Evolutionary conservation across 2,888 invertebrate genomes (phyloP).

Genomic region (Macrophya annulata): DNA sequence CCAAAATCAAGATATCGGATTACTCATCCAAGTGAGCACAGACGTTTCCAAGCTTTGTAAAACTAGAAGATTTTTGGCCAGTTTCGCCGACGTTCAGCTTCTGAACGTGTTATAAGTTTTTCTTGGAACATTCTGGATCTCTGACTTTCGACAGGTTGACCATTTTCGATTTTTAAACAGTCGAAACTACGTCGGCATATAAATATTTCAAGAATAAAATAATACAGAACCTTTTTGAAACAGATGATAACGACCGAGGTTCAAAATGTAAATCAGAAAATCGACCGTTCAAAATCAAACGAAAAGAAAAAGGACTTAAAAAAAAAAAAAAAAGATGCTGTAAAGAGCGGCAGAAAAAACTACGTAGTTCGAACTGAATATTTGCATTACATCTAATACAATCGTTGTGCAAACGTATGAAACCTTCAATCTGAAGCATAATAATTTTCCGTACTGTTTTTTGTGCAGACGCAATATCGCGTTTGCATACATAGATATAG

Average conservation of each 20-base stretch:
- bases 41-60: constrained; percentile 11
- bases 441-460: neutral
- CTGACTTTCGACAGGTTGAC: neutral
- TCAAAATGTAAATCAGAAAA: neutral
- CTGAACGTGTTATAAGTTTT: constrained; percentile 11
- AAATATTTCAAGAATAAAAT: neutral
- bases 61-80: neutral
- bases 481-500: neutral
- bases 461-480: neutral
- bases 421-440: neutral
- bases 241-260: neutral
- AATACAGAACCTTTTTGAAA: neutral
- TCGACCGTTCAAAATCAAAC: neutral
- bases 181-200: neutral
- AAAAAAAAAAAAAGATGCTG: neutral
- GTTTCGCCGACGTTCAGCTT: neutral
- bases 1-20: constrained; percentile 48
- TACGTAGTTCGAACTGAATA: neutral
- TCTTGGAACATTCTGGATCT: neutral
- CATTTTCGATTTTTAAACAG: neutral
- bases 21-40: constrained; percentile 22
- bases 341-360: neutral
- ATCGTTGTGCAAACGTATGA: neutral
- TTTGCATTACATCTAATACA: neutral
- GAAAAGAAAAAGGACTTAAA: neutral